Evolutionary conservation across 2,888 invertebrate genomes (phyloP).

Genomic region (Uloborus plumipes): DNA sequence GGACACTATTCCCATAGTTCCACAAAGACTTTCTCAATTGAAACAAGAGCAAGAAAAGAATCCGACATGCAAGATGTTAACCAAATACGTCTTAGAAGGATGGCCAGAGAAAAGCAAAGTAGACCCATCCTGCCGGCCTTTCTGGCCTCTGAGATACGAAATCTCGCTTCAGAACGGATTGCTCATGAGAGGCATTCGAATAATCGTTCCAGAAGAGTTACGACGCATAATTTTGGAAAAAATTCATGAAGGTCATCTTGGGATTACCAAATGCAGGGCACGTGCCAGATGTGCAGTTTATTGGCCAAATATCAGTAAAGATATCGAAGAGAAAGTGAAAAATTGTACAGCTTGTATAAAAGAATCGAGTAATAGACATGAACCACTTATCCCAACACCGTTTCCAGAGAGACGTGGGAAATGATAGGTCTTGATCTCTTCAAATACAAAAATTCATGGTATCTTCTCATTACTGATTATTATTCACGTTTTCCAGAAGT

Average conservation of each 20-base stretch:
- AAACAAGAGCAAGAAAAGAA: conserved; percentile 31
- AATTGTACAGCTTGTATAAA: conserved; percentile 1
- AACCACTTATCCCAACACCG: background rate
- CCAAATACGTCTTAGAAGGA: background rate
- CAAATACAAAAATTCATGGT: too few species aligned
- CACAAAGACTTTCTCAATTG: conserved; percentile 34
- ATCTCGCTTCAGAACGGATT: conserved; percentile 28
- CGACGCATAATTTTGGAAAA: background rate
- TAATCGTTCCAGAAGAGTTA: background rate
- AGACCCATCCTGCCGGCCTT: conserved; percentile 16
- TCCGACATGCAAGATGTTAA: background rate
- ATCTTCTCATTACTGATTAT: too few species aligned
- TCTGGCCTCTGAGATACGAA: conserved; percentile 47
- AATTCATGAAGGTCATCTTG: conserved; percentile 2
- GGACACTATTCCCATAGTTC: conserved; percentile 49
- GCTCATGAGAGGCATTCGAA: conserved; percentile 59
- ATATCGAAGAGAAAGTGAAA: background rate
- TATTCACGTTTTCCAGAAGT: too few species aligned
- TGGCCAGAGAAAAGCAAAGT: background rate
- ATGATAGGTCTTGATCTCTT: conserved; percentile 5
- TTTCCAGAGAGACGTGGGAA: conserved; percentile 57
- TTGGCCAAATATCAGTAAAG: background rate
- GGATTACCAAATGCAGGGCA: background rate
- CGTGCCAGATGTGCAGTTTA: background rate
- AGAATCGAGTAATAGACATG: background rate